Percentiles rank a stretch among this genome's conserved stretches.
phyloP scores from a whole-genome alignment of 2,888 invertebrate species.

The Perizoma flavofasciatum region DNA sequence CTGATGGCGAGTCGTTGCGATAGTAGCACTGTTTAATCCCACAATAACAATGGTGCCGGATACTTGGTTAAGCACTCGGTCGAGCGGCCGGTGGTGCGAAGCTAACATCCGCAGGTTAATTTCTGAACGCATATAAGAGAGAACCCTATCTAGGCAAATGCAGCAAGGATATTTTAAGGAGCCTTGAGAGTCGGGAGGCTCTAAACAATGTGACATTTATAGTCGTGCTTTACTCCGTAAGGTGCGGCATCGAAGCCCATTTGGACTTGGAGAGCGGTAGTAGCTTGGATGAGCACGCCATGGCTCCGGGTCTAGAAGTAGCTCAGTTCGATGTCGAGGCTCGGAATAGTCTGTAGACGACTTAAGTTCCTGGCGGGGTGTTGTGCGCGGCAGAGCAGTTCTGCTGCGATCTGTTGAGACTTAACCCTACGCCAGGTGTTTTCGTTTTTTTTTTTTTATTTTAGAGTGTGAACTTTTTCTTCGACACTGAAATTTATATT shows the following conservation, averaged over 20 bases:
- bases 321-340: conserved; percentile 69
- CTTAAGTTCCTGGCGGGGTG: conserved; percentile 50
- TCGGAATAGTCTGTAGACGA: no score
- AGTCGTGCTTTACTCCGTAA: not conserved
- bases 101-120: conserved; percentile 72
- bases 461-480: not conserved
- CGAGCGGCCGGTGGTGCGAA: conserved; percentile 51
- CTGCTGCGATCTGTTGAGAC: conserved; percentile 85
- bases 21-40: conserved; percentile 80
- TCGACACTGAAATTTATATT: no score
- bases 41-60: conserved; percentile 32
- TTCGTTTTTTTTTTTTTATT: conserved; percentile 25
- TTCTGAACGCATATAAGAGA: conserved; percentile 85
- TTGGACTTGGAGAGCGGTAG: conserved; percentile 43
- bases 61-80: conserved; percentile 82
- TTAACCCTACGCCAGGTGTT: conserved; percentile 69
- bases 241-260: conserved; percentile 56
- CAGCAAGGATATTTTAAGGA: conserved; percentile 55
- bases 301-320: conserved; percentile 25
- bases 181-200: conserved; percentile 34
- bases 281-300: conserved; percentile 1
- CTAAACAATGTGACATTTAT: conserved; percentile 70
- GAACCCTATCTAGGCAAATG: conserved; percentile 49
- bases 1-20: conserved; percentile 81
- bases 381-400: conserved; percentile 48